Base-by-base conservation (phyloP, 2,888 invertebrate genomes). In the Encarsia formosa region DNA sequence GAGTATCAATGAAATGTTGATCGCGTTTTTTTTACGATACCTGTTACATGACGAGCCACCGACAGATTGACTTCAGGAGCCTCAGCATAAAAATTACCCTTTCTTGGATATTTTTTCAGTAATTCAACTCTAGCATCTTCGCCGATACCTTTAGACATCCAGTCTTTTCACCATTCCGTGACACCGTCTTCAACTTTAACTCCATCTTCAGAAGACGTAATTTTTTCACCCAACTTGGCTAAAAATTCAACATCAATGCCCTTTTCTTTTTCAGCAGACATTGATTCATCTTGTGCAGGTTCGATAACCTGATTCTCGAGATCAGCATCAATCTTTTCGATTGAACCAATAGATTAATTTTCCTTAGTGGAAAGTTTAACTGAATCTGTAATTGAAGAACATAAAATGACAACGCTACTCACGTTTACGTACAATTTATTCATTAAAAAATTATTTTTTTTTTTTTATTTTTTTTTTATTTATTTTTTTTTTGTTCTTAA, bases 181-280 rank as follows among this genome's bases (percentile, higher is more conserved):
- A 57, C 19, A 29, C 51, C 52, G 3, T 26, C 16, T 26, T 50
- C 41, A 29, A 47, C 37, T 31, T 39, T 47, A 13, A 26, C 6
- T 31, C 6, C 5, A 13, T 5, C 31, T 24, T 15, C 19, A 9
- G 43, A 29, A 42, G 26, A 5, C 11, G 29, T 31, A 8, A 1
- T 26, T 26, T 26, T 26, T 1, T 26, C 26, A 8, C 26, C 26
- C 11, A 26, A 26, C 26, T 8, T 26, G 6, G 6, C 26, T 26
- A 26, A 26, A 11, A 26, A 26, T 26, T 26, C 26, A 8, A 8
- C 26, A 1, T 26, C 26, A 11, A 26, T 8, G 6, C 11, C 26
- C 11, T 26, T 26, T 11, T 26, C 26, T 32, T 24, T 13, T 43
- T 43, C 43, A 11, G 26, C 26, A n/a, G n/a, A n/a, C n/a, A n/a